A percentile compares a stretch with the other conserved stretches of the same genome.
These are phyloP conservation scores for Blastobasis lacticolella DNA, from an alignment of 2,888 invertebrate genomes.

Conservation along the genomic window DNA sequence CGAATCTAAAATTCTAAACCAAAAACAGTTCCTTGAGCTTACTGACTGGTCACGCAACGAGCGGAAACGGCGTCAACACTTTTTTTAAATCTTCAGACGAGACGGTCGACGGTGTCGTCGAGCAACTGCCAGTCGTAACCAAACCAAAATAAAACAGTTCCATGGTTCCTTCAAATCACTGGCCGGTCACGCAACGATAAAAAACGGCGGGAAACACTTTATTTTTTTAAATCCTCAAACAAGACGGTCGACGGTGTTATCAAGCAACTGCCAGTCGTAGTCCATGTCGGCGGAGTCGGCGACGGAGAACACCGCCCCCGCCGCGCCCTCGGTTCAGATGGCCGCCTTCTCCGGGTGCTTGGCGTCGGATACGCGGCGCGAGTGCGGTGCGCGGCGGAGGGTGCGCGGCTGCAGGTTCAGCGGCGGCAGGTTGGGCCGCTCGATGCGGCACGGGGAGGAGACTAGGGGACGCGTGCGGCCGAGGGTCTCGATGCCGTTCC, in stretches of 20 bases:
- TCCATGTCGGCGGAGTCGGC: conserved; percentile 63
- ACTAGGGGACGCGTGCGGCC: conserved; percentile 78
- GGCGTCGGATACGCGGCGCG: conserved; percentile 66
- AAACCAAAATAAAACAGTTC: too few species aligned
- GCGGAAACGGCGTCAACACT: too few species aligned
- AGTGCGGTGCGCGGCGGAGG: conserved; percentile 63
- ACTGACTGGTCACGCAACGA: too few species aligned
- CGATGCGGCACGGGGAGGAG: conserved; percentile 86
- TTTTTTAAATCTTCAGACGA: conserved; percentile 36
- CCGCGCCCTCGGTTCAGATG: conserved; percentile 71
- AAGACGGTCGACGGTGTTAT: conserved; percentile 56
- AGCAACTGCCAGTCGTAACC: conserved; percentile 58
- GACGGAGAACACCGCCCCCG: conserved; percentile 73
- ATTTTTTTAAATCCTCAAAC: conserved; percentile 30
- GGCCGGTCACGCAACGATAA: too few species aligned
- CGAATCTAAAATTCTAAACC: too few species aligned
- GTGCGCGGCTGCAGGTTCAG: conserved; percentile 78
- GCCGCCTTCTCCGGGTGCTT: conserved; percentile 61
- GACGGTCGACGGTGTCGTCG: conserved; percentile 54
- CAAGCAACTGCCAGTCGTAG: conserved; percentile 56
- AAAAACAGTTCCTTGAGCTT: too few species aligned
- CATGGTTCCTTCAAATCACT: too few species aligned
- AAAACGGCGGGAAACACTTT: too few species aligned
- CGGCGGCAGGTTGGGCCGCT: conserved; percentile 86
- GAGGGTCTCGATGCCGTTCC: conserved; percentile 60